A percentile compares a stretch with the other conserved stretches of the same genome.
phyloP scores from a whole-genome alignment of 1,140 invertebrate genomes.

The Plectus sambesii region DNA sequence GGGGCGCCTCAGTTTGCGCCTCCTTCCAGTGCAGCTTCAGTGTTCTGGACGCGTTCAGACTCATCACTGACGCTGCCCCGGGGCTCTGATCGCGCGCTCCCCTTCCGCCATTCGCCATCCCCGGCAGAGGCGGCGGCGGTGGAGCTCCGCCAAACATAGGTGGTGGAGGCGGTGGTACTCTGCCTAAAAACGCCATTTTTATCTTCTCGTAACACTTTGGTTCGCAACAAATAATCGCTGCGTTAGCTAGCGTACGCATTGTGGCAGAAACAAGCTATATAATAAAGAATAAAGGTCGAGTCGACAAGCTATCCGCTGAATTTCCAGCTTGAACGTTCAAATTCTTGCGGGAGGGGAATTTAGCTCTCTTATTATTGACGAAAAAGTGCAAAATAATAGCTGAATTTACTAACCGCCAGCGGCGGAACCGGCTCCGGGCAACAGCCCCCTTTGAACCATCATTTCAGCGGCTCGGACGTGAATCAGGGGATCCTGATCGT shows the following conservation, averaged over 20 bases:
- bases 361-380: too few species aligned
- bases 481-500: slow-evolving; percentile 45
- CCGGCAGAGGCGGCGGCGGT: slow-evolving; percentile 48
- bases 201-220: too few species aligned
- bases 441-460: slow-evolving; percentile 32
- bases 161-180: slow-evolving; percentile 41
- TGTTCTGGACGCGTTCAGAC: slow-evolving; percentile 61
- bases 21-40: slow-evolving; percentile 98
- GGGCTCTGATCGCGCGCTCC: slow-evolving; percentile 48
- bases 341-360: too few species aligned
- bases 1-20: slow-evolving; percentile 65
- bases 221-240: too few species aligned
- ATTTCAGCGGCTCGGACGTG: slow-evolving; percentile 34
- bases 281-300: too few species aligned
- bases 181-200: too few species aligned
- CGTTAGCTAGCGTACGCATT: not conserved
- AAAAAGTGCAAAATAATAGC: slow-evolving; percentile 65
- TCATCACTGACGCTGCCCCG: slow-evolving; percentile 34
- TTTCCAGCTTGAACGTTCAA: too few species aligned
- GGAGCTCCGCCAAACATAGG: slow-evolving; percentile 30
- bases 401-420: slow-evolving; percentile 51
- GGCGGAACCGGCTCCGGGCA: slow-evolving; percentile 32
- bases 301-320: slow-evolving; percentile 46
- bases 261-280: slow-evolving; percentile 5
- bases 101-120: slow-evolving; percentile 24